A percentile compares a stretch with the other conserved stretches of the same genome.
These are phyloP conservation scores for Musca domestica DNA, from an alignment of 1,140 invertebrate species.

Conservation along the genomic window DNA sequence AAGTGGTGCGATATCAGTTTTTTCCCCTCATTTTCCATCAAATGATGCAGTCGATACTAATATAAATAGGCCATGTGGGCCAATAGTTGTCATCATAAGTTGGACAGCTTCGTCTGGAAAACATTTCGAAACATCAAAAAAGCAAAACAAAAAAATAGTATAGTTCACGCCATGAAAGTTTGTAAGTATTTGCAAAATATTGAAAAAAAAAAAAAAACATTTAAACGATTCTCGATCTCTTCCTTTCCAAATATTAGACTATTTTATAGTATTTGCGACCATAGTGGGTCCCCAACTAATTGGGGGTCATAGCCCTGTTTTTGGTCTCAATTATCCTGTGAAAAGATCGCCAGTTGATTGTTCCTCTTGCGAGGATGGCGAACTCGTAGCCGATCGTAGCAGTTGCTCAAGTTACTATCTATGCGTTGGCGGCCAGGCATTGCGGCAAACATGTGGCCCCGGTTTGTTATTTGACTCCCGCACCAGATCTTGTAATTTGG, in stretches of 20 bases:
- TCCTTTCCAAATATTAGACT: background rate
- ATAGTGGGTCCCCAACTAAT: background rate
- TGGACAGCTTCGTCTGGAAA: background rate
- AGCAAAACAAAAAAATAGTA: background rate
- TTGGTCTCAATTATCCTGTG: background rate
- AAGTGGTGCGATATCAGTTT: background rate
- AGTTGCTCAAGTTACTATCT: conserved; percentile 13
- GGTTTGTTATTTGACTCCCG: background rate
- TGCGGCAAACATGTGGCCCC: background rate
- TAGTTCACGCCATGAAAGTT: conserved; percentile 14
- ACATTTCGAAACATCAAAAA: background rate
- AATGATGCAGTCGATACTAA: background rate
- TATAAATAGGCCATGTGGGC: background rate
- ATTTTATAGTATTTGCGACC: background rate
- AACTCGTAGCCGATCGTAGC: background rate
- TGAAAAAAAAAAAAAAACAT: background rate
- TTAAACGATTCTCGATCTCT: background rate
- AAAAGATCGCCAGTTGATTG: background rate
- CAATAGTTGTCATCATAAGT: background rate
- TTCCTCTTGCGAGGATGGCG: background rate
- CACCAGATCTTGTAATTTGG: background rate
- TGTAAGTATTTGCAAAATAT: conserved; percentile 6
- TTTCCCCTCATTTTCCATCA: too few species aligned
- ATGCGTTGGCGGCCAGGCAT: background rate
- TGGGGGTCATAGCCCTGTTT: too few species aligned